Base-by-base conservation (phyloP, 92 coral and sea anemone genomes). In the Epizoanthus scotinus region DNA sequence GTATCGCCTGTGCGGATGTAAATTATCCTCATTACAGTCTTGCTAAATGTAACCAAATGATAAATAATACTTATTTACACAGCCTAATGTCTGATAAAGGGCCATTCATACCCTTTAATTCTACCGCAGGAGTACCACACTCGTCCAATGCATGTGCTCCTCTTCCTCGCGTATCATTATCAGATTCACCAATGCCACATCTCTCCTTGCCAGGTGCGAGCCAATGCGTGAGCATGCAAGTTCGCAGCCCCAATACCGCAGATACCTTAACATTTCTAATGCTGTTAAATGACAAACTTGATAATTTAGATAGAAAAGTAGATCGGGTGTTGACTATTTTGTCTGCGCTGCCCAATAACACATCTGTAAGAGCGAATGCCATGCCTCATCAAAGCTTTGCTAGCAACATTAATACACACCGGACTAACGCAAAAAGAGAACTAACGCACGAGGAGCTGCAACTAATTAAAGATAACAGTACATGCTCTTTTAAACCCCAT, bases 241-340 rank as follows among this genome's bases (percentile, higher is more conserved):
- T 22, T 66, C 21, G 71, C 71, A 66, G 71, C 71, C 71, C 71
- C 71, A 64, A 64, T 26, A 64, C 70, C 40, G 40, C 70, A 64
- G 40, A 64, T 64, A 64, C 36, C 70, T 64, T 64, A 64, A 64
- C 70, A 64, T 25, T 64, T 64, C 44, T 64, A 2, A 28, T 9
- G 36, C 19, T 24, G 14, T 24, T 64, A 64, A 64, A 27, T 28
- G 18, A 64, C 10, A 64, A 64, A 9, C 70, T 64, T 64, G 70
- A 64, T 25, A 64, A 64, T 25, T 64, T 64, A 64, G 44, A 64
- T 64, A 64, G 70, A 64, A 64, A 64, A 64, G 70, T 64, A 64
- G 47, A 64, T 26, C 70, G 19, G 70, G 40, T 64, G 70, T 28
- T 64, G 70, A 64, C 36, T 64, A 64, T 64, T 64, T 64, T 64